Conservation (phyloP, 2,797 vertebrate genomes). For the Eulemur coronatus region DNA sequence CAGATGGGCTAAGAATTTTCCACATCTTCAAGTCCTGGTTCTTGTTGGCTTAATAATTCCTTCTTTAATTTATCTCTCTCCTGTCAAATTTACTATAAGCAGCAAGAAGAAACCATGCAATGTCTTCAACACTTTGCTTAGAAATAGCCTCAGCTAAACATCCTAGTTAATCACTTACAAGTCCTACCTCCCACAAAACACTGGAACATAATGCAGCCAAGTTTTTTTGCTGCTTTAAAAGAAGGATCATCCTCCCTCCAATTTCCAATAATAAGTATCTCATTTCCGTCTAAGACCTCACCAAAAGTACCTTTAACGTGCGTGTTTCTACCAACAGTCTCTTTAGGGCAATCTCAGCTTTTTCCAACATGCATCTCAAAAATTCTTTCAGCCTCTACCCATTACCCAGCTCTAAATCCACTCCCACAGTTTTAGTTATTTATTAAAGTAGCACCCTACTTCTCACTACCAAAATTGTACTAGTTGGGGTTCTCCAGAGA, state of each 20-base stretch:
- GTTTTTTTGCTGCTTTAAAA: not conserved
- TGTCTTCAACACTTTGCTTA: too few species aligned
- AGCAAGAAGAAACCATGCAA: not conserved
- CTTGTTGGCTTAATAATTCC: not conserved
- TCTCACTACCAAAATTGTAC: not conserved
- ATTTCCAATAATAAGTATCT: not conserved
- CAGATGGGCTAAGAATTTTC: not conserved
- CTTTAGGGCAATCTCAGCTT: not conserved
- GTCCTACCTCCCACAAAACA: not conserved
- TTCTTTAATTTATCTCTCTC: not conserved
- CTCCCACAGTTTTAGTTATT: not conserved
- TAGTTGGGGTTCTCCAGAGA: not conserved
- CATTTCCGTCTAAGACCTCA: not conserved
- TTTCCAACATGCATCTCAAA: not conserved
- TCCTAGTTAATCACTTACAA: not conserved
- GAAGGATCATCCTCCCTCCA: not conserved
- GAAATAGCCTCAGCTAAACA: not conserved
- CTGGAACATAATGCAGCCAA: not conserved
- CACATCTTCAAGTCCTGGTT: not conserved
- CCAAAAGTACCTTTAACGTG: not conserved
- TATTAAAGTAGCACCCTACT: not conserved
- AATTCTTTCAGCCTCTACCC: not conserved
- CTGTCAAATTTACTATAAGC: not conserved
- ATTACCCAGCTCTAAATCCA: not conserved
- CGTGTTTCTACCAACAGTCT: not conserved